These are phyloP conservation scores for Drosophila ambigua DNA, from an alignment of 1,140 invertebrate genomes.

Conservation along the genomic window DNA sequence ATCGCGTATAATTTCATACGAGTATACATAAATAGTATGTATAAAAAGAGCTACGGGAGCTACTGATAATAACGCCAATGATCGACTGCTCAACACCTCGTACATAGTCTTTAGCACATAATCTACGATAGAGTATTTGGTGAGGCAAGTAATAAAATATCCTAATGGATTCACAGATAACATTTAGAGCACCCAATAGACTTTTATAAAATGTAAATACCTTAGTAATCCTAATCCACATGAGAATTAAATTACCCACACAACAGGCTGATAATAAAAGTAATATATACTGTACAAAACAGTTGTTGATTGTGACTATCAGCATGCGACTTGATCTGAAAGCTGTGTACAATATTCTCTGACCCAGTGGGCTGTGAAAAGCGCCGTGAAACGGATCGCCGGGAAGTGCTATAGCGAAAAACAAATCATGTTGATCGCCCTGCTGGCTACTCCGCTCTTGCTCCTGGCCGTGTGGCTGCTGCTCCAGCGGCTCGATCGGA, in stretches of 20 bases:
- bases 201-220: not conserved
- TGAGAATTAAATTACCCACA: conserved; percentile 6
- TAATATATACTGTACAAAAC: conserved; percentile 5
- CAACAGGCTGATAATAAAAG: conserved; percentile 30
- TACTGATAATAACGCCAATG: not conserved
- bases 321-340: conserved; percentile 12
- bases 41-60: not conserved
- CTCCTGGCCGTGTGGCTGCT: conserved; percentile 29
- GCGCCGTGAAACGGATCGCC: conserved; percentile 13
- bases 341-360: not conserved
- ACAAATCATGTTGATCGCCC: conserved; percentile 29
- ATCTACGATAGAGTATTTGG: not conserved
- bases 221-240: not conserved
- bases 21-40: not conserved
- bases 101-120: not conserved
- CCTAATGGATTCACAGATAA: too few relatives aligned
- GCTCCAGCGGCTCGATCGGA: conserved; percentile 43
- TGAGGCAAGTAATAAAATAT: too few relatives aligned
- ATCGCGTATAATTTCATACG: not conserved
- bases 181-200: too few relatives aligned
- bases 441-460: conserved; percentile 27
- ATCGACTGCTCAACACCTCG: not conserved
- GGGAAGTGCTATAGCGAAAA: not conserved
- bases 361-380: conserved; percentile 23
- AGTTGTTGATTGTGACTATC: conserved; percentile 41